Conservation (phyloP, 2,888 invertebrate genomes). For the Halocaridina rubra region DNA sequence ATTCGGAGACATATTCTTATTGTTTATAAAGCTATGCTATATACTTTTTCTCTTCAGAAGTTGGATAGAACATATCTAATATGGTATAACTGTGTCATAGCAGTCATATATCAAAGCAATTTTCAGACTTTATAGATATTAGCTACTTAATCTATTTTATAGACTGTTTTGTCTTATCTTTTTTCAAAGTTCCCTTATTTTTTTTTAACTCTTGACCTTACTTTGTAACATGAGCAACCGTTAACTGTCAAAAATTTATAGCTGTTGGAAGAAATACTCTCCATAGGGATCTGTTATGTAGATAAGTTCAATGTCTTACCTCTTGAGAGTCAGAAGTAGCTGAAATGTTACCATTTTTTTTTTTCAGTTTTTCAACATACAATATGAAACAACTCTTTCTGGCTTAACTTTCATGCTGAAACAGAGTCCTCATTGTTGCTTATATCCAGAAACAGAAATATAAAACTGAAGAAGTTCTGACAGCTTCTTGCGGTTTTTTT, state of each 20-base stretch:
- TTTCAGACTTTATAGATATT: no score
- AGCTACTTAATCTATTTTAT: background rate
- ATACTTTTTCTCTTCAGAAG: no score
- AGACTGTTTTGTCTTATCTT: slow-evolving; percentile 78
- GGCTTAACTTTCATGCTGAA: slow-evolving; percentile 96
- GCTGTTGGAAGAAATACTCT: slow-evolving; percentile 98
- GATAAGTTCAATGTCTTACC: slow-evolving; percentile 95
- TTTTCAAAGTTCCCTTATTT: slow-evolving; percentile 97
- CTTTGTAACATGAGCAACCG: slow-evolving; percentile 95
- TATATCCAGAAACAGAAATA: slow-evolving; percentile 91
- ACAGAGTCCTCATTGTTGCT: slow-evolving; percentile 96
- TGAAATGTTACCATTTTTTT: no score
- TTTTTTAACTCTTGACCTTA: slow-evolving; percentile 97
- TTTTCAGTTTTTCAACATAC: no score
- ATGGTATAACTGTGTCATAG: no score
- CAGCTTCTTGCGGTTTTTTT: slow-evolving; percentile 93
- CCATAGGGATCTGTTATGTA: slow-evolving; percentile 99
- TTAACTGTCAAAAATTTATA: slow-evolving; percentile 98
- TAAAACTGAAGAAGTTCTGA: slow-evolving; percentile 88
- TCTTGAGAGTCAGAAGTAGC: no score
- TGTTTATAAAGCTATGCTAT: no score
- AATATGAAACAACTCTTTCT: slow-evolving; percentile 98
- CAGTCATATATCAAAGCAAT: no score
- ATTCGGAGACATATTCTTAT: no score
- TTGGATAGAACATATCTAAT: no score